A percentile compares a stretch with the other conserved stretches of the same genome.
phyloP scores from a whole-genome alignment of 2,888 invertebrate genomes.

The Dryobotodes eremita region DNA sequence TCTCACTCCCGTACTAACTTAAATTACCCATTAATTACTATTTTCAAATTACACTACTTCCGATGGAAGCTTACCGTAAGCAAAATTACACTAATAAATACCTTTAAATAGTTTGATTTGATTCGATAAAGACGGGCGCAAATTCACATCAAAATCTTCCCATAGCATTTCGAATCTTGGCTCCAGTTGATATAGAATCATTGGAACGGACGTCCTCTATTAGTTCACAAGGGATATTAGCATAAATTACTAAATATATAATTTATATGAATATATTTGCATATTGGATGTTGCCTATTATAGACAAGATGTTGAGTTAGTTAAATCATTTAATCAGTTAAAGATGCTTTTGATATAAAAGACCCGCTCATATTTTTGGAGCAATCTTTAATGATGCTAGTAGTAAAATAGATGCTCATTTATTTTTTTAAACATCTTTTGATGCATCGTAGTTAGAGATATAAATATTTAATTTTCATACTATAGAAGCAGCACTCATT shows the following conservation, averaged over 20 bases:
- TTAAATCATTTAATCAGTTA: conserved; percentile 57
- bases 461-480: conserved; percentile 56
- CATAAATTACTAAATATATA: conserved; percentile 75
- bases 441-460: conserved; percentile 15
- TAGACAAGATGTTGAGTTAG: conserved; percentile 58
- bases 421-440: conserved; percentile 16
- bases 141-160: conserved; percentile 66
- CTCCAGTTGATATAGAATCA: conserved; percentile 65
- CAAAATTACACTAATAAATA: conserved; percentile 65
- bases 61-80: conserved; percentile 49
- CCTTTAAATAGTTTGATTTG: conserved; percentile 58
- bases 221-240: conserved; percentile 76
- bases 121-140: conserved; percentile 57
- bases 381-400: conserved; percentile 26
- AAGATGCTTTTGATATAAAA: conserved; percentile 45
- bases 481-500: conserved; percentile 8
- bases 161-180: conserved; percentile 64
- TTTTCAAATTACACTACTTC: conserved; percentile 49
- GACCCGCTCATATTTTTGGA: conserved; percentile 36
- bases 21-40: conserved; percentile 39
- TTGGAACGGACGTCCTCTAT: conserved; percentile 84
- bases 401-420: conserved; percentile 38
- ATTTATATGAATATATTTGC: conserved; percentile 67
- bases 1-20: conserved; percentile 11
- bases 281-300: conserved; percentile 61